Percentiles rank a stretch among this genome's conserved stretches.
Conservation (phyloP, 2,888 invertebrate species). For the Neocrepidodera transversa region DNA sequence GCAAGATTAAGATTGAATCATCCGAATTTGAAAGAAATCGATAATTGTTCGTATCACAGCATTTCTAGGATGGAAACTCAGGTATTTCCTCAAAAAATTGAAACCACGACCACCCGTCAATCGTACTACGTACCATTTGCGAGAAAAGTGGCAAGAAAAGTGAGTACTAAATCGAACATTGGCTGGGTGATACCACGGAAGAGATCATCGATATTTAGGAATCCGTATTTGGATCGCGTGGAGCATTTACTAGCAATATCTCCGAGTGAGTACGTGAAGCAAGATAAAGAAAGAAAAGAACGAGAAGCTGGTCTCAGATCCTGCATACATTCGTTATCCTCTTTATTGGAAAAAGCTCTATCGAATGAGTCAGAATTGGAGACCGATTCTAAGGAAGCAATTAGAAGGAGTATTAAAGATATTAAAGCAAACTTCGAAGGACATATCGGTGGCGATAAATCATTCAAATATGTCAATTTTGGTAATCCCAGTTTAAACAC, state of each 20-base stretch:
- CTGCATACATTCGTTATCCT: conserved; percentile 52
- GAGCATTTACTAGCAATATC: conserved; percentile 50
- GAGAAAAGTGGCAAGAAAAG: conserved; percentile 31
- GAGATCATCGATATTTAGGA: conserved; percentile 33
- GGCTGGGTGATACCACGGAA: conserved; percentile 41
- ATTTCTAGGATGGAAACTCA: conserved; percentile 37
- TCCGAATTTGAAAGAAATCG: conserved; percentile 33
- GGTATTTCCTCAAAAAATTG: conserved; percentile 39
- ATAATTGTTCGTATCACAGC: conserved; percentile 40
- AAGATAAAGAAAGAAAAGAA: conserved; percentile 51
- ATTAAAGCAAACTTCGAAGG: conserved; percentile 41
- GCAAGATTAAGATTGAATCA: conserved; percentile 40
- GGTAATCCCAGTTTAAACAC: neutral
- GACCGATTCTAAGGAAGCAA: conserved; percentile 45
- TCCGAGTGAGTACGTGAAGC: conserved; percentile 53
- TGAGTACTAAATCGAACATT: conserved; percentile 36
- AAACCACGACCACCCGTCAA: conserved; percentile 34
- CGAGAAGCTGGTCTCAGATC: conserved; percentile 49
- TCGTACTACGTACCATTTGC: conserved; percentile 30
- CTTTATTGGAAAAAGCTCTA: conserved; percentile 48
- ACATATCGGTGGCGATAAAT: conserved; percentile 25
- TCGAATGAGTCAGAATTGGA: conserved; percentile 34
- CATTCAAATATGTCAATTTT: neutral
- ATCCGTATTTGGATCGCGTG: conserved; percentile 41
- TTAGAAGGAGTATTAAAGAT: conserved; percentile 45